phyloP scores from a whole-genome alignment of 2,888 invertebrate species.

The Agonum fuliginosum region DNA sequence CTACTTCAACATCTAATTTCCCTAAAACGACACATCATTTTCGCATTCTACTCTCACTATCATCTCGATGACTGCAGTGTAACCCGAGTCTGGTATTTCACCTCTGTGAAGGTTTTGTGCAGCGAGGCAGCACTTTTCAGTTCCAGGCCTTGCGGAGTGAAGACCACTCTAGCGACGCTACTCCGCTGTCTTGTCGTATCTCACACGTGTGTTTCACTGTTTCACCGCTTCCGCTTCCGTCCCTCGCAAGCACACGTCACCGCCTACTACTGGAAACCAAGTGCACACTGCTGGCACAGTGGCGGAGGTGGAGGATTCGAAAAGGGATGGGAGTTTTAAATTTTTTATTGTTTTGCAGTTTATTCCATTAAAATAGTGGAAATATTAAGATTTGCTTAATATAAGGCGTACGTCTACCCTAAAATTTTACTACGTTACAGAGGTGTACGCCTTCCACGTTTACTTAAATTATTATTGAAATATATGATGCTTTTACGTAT shows the following conservation, averaged over 20 bases:
- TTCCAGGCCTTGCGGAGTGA: too few relatives aligned
- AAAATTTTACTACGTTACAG: too few relatives aligned
- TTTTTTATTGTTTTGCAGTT: not conserved
- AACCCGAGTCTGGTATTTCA: too few relatives aligned
- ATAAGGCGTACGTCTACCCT: too few relatives aligned
- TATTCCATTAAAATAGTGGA: not conserved
- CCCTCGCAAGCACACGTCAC: too few relatives aligned
- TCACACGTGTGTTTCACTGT: conserved; percentile 48
- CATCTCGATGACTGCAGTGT: too few relatives aligned
- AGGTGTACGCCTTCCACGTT: too few relatives aligned
- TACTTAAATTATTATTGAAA: too few relatives aligned
- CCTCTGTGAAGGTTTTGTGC: conserved; percentile 43
- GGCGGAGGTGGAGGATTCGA: not conserved
- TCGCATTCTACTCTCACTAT: too few relatives aligned
- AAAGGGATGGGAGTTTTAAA: not conserved
- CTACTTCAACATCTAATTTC: too few relatives aligned
- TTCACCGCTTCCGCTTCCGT: conserved; percentile 16
- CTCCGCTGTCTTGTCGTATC: conserved; percentile 55
- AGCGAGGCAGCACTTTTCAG: conserved; percentile 53
- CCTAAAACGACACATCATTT: too few relatives aligned
- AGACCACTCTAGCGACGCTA: conserved; percentile 39
- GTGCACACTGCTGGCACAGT: not conserved
- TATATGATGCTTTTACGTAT: too few relatives aligned
- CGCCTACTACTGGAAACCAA: not conserved
- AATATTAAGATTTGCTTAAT: not conserved